These are phyloP conservation scores for Lasioglossum leucozonium DNA, from an alignment of 2,888 invertebrate species.

Conservation along the genomic window DNA sequence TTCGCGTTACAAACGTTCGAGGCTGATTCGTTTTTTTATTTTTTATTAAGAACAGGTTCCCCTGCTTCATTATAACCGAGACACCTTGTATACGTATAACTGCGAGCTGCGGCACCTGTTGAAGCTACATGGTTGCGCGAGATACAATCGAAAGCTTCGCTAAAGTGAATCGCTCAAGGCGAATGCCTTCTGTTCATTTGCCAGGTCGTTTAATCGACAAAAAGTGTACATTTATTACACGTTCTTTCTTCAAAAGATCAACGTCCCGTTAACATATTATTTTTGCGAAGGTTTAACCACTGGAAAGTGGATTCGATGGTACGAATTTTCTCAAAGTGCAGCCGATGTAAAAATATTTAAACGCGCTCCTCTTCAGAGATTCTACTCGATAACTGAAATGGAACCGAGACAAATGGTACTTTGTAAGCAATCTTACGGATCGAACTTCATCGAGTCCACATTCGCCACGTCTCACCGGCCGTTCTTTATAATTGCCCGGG, in stretches of 20 bases:
- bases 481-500: background rate
- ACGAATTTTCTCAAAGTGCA: too few species aligned
- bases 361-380: too few species aligned
- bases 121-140: background rate
- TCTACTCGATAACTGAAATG: too few species aligned
- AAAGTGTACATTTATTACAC: too few species aligned
- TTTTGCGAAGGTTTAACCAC: too few species aligned
- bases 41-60: background rate
- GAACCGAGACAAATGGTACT: too few species aligned
- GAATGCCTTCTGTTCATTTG: slow-evolving; percentile 24
- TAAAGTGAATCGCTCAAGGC: background rate
- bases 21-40: background rate
- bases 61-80: background rate
- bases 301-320: too few species aligned
- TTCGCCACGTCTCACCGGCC: background rate
- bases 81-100: background rate
- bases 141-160: background rate
- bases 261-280: too few species aligned
- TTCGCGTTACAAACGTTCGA: background rate
- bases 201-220: background rate
- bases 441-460: background rate
- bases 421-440: background rate
- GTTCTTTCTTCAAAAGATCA: too few species aligned
- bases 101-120: background rate
- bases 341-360: too few species aligned